Conservation (phyloP, 2,888 invertebrate species). For the Chalcis sispes region DNA sequence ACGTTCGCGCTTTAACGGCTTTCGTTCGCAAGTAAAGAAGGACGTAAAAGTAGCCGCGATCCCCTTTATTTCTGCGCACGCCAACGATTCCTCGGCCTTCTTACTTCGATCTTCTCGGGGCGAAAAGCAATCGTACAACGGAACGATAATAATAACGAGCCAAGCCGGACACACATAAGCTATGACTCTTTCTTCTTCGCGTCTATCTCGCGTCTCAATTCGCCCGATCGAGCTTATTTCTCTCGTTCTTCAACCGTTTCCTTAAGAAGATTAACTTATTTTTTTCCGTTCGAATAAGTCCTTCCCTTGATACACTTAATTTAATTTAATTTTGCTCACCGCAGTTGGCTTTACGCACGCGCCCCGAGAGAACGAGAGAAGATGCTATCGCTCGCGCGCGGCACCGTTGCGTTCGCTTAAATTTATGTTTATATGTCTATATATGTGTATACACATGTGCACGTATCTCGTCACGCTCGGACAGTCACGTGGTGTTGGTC, state of each 20-base stretch:
- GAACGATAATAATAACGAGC: conserved; percentile 16
- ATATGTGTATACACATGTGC: background rate
- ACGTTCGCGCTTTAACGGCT: background rate
- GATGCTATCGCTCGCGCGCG: no score
- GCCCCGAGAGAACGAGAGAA: no score
- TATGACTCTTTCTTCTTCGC: background rate
- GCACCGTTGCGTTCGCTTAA: background rate
- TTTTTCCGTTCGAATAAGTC: no score
- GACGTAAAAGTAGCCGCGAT: conserved; percentile 10
- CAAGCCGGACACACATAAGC: background rate
- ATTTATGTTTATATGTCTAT: background rate
- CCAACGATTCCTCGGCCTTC: no score
- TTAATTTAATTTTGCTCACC: conserved; percentile 19
- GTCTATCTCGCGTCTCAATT: background rate
- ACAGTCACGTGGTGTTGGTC: conserved; percentile 24
- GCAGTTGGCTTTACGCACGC: background rate
- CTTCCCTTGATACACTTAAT: conserved; percentile 8
- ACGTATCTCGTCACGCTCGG: background rate
- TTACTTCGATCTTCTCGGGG: no score
- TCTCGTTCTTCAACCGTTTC: background rate
- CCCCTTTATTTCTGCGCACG: no score
- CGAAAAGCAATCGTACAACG: no score
- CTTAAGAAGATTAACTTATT: no score
- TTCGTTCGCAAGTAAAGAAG: background rate
- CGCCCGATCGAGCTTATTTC: background rate